Evolutionary conservation across 53 echinoderm and acorn worm genomes (phyloP).

Genomic region (Antedon mediterranea): DNA sequence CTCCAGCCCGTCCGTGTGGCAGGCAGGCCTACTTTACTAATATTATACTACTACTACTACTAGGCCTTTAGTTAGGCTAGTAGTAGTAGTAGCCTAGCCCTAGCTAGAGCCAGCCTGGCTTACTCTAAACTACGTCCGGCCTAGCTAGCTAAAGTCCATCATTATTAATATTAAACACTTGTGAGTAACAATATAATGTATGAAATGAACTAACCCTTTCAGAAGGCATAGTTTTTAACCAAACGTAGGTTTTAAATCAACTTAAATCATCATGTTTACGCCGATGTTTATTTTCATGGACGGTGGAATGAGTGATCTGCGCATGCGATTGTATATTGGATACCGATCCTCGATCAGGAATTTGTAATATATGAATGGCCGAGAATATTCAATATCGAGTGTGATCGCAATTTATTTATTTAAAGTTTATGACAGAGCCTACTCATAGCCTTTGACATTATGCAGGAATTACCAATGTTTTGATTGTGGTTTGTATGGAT

Average conservation of each 20-base stretch:
- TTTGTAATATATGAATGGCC: no score
- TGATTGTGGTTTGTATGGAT: background rate
- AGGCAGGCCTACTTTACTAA: no score
- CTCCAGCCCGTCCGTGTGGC: no score
- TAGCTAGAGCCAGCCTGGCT: no score
- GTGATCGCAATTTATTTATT: background rate
- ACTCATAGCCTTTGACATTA: background rate
- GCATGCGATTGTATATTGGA: background rate
- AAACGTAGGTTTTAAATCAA: no score
- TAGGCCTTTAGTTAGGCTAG: no score
- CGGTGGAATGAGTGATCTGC: background rate
- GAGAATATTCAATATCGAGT: no score
- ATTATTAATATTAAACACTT: background rate
- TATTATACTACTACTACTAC: no score
- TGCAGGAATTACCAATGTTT: background rate
- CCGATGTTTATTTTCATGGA: no score
- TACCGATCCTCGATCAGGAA: background rate
- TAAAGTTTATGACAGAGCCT: background rate
- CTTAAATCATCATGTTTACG: no score
- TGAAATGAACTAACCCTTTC: background rate
- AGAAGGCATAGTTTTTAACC: background rate
- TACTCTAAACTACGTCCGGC: no score
- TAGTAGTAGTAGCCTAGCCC: no score
- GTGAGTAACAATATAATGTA: background rate
- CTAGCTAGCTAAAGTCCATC: background rate